A percentile compares a stretch with the other conserved stretches of the same genome.
These are phyloP conservation scores for Callionymus lyra DNA, from an alignment of 2,113 vertebrate genomes.

Conservation along the genomic window DNA sequence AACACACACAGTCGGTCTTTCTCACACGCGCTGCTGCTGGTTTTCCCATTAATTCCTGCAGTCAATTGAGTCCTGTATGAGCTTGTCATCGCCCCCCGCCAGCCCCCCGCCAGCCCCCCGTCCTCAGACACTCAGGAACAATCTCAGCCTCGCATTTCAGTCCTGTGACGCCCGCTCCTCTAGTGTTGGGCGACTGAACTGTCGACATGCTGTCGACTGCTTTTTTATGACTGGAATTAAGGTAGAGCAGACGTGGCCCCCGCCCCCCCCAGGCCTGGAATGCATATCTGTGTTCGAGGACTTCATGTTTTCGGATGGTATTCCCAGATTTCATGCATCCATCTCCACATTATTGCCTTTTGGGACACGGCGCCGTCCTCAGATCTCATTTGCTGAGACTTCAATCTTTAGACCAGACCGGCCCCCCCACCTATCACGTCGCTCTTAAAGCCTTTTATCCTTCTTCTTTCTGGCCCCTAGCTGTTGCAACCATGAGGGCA, in stretches of 20 bases:
- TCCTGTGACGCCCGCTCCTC: constrained; percentile 34
- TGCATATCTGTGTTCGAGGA: constrained; percentile 10
- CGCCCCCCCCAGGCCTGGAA: constrained; percentile 20
- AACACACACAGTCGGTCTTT: constrained; percentile 1
- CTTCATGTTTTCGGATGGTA: constrained; percentile 6
- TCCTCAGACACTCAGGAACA: constrained; percentile 28
- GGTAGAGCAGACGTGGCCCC: constrained; percentile 19
- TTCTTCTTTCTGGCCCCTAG: no score
- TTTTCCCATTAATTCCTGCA: constrained; percentile 41
- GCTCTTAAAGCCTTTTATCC: no score
- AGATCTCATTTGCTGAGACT: no score
- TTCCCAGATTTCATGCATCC: constrained; percentile 5
- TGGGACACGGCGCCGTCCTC: no score
- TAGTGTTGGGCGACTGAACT: constrained; percentile 8
- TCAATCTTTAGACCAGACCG: no score
- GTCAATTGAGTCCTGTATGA: constrained; percentile 35
- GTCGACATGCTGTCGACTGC: constrained; percentile 10
- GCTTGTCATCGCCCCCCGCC: constrained; percentile 39
- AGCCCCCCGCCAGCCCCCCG: constrained; percentile 12
- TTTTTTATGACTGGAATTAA: constrained; percentile 37
- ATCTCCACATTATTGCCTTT: background rate
- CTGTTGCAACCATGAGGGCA: no score
- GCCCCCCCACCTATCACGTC: no score
- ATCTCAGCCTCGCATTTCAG: constrained; percentile 32
- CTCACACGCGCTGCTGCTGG: constrained; percentile 21